These are phyloP conservation scores for Pteromalus puparum DNA, from an alignment of 1,140 invertebrate species.

Conservation along the genomic window DNA sequence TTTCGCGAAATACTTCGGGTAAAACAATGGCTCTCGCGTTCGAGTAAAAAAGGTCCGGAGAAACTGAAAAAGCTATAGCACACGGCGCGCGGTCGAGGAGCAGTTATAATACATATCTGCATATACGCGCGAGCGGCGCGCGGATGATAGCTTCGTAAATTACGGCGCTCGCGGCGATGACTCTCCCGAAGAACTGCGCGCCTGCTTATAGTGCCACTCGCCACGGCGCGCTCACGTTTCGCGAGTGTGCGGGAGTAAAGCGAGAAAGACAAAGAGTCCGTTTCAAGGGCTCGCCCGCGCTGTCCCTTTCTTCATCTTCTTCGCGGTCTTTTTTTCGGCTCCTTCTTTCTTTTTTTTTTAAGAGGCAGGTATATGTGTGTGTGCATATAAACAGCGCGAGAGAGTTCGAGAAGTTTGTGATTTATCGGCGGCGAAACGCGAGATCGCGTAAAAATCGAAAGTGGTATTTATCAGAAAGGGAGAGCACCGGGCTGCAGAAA, in stretches of 20 bases:
- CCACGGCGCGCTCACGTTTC: constrained; percentile 33
- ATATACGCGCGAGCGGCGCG: constrained; percentile 59
- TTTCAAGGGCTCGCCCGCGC: constrained; percentile 38
- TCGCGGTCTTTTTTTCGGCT: not conserved
- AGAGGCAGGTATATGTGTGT: not conserved
- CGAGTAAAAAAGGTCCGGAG: constrained; percentile 40
- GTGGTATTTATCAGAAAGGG: constrained; percentile 16
- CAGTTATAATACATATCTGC: constrained; percentile 59
- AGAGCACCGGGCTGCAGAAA: not conserved
- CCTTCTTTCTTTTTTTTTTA: not conserved
- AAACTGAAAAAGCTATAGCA: constrained; percentile 53
- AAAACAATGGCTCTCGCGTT: not conserved
- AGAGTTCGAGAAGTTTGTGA: constrained; percentile 39
- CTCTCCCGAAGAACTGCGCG: constrained; percentile 48
- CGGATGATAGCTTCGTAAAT: constrained; percentile 71
- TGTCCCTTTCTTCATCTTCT: not conserved
- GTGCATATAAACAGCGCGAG: not conserved
- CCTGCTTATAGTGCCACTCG: constrained; percentile 49
- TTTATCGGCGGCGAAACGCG: constrained; percentile 48
- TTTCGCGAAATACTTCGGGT: not conserved
- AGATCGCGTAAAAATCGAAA: constrained; percentile 52
- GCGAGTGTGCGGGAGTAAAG: constrained; percentile 52
- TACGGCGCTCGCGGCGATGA: constrained; percentile 69
- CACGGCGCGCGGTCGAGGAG: not conserved
- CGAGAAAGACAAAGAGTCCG: constrained; percentile 46